Evolutionary conservation across 53 echinoderm and acorn worm genomes (phyloP), one percentile per base, ranked within the genome.

Genomic region (Arbacia lixula): DNA sequence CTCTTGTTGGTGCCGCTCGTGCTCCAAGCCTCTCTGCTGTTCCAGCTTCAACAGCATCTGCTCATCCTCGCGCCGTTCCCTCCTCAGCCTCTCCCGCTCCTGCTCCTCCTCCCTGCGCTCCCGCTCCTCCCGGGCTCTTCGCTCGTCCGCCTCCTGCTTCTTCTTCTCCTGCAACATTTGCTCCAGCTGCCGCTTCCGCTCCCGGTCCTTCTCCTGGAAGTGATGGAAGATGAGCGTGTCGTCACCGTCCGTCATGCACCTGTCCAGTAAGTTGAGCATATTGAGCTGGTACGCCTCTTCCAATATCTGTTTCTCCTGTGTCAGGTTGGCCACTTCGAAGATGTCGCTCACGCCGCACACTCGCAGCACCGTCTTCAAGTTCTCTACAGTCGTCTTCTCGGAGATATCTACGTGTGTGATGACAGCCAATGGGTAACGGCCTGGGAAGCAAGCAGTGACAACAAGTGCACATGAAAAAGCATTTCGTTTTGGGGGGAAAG

Each of bases 241-340:
- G 25, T 76, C 76, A 5, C 55, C 76, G 12, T 76, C 76, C 11
- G 76, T 76, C 76, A 76, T 76, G 37, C 76, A 76, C 25, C 76
- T 76, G 10, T 76, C 76, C 33, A 76, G 30, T 19, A 76, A 28
- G 36, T 20, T 56, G 2, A 76, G 76, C 16, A 56, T 32, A 76
- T 55, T 76, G 9, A 76, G 56, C 37, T 76, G 76, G 25, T 76
- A 76, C 3, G 2, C 50, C 21, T 55, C 54, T 56, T 76, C 76
- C 2, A 76, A 37, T n/a, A 35, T 36, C 34, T 31, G 22, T 35
- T 56, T 76, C 11, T 36, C 54, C 2, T 36, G 19, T 1, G 76
- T 76, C 6, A 76, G 22, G 24, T 76, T 76, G 37, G 76, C 76
- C 17, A 76, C 76, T 34, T 37, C 37, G 27, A 76, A 76, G 11